Evolutionary conservation across 2,797 vertebrate genomes (phyloP), one percentile per base, ranked within the genome.

Genomic region (Phalanger gymnotis): DNA sequence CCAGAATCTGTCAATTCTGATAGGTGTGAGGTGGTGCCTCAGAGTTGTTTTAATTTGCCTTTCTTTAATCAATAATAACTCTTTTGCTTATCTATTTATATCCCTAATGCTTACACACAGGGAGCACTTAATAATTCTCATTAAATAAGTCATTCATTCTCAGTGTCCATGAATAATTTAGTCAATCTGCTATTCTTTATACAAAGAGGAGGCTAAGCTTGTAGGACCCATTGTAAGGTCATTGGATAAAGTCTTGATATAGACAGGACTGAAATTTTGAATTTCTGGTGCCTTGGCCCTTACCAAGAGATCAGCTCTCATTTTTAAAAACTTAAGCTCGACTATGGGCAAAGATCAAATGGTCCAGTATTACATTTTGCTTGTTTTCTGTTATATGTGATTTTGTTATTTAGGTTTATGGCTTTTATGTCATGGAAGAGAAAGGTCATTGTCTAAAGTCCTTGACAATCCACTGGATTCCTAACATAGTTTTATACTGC

Each of bases 151-250:
- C 30, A 61, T 31, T 61, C 34, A 4, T 66, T 66, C 34, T 66
- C 14, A 66, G 4, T 16, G 61, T n/a, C 61, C 34, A 66, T 66
- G 4, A 66, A 66, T 66, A 66, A 3, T 27, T 66, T 2, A 57
- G 81, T 93, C 94, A 97, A 91, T 66, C 61, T 96, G 40, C 87
- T 91, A 73, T 55, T 90, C 89, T 96, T 96, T 93, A 92, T 96
- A 73, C 92, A 95, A 81, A 96, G 92, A 58, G 96, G 91, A 95
- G 96, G 94, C 31, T 96, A 10, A 94, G 92, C 93, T 95, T 96
- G 93, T 91, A 90, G 96, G 93, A 96, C 92, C 93, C 57, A n/a
- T 94, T 94, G 96, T 47, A 96, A 97, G 53, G 7, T 58, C 91
- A 93, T 28, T 92, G 93, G 91, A 96, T 73, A 94, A 94, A 93